Evolutionary conservation across 1,140 invertebrate genomes (phyloP), one percentile per base, ranked within the genome.

Genomic region (Lithobius niger): DNA sequence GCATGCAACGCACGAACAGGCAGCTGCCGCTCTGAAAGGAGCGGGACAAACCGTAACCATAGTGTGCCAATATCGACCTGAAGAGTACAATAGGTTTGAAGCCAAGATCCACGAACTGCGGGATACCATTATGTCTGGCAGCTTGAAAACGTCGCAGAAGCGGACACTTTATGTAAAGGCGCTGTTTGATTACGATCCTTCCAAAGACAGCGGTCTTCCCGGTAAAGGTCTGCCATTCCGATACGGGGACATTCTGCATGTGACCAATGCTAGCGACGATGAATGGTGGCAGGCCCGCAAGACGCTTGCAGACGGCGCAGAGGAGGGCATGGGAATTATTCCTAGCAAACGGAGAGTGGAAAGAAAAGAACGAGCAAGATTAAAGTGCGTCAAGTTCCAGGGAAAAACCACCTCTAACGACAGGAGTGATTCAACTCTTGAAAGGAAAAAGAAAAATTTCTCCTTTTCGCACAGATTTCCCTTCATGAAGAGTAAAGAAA

Each of bases 51-150:
- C 83, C 54, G 92, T 96, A 50, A 89, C 87, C 57, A 80, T 98
- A 66, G 83, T 91, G 43, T 89, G 90, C 21, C 89, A 96, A 67
- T 94, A 96, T 71, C 83, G 84, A 67, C 92, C 93, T 21, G 91
- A 97, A 71, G 95, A 98, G 62, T 99, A 97, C 74, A 96, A 98
- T 71, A 78, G 89, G 66, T 98, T 99, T 73, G 95, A 99, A 76
- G 91, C 93, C 2, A 94, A 96, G 73, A 97, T 98, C 66, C 92
- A 98, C 75, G 92, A 97, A 74, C 76, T 98, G 58, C 90, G 92
- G 70, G 88, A 92, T 68, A 86, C 91, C 66, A 86, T 90, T 63
- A 65, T 71, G 64, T 59, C 81, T 52, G 83, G 82, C 55, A 93
- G 88, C 15, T 75, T 95, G 63, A 81, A 87, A 65, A 95, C 91